Conservation (phyloP, 2,113 vertebrate genomes). For the Hipposideros armiger region DNA sequence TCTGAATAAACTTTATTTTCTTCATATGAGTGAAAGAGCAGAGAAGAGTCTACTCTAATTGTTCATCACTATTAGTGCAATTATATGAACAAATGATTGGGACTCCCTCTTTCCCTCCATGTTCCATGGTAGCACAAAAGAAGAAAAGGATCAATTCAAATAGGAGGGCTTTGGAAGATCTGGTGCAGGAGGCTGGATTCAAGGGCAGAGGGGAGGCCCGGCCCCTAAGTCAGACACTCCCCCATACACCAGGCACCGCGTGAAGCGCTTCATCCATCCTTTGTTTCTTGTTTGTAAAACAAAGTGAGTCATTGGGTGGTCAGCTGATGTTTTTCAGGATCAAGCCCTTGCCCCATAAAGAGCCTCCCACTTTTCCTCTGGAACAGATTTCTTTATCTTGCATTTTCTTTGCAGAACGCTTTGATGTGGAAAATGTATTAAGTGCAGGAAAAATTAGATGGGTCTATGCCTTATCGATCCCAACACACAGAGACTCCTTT, state of each 20-base stretch:
- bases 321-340: neutral
- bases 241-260: rapidly evolving
- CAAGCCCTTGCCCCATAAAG: neutral
- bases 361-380: neutral
- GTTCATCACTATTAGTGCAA: neutral
- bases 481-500: neutral
- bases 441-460: neutral
- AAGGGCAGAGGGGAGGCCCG: neutral
- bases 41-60: neutral
- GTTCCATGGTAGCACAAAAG: neutral
- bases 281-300: neutral
- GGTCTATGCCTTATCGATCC: neutral
- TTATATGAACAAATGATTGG: neutral
- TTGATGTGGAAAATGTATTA: neutral
- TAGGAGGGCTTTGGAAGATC: neutral
- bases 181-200: neutral
- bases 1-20: neutral
- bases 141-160: neutral
- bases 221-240: too few species aligned
- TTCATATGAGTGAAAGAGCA: neutral
- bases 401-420: neutral
- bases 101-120: neutral
- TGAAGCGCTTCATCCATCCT: neutral
- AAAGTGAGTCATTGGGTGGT: neutral
- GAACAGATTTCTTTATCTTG: neutral